Conservation (phyloP, 2,888 invertebrate genomes). For the Metacarcinus magister region DNA sequence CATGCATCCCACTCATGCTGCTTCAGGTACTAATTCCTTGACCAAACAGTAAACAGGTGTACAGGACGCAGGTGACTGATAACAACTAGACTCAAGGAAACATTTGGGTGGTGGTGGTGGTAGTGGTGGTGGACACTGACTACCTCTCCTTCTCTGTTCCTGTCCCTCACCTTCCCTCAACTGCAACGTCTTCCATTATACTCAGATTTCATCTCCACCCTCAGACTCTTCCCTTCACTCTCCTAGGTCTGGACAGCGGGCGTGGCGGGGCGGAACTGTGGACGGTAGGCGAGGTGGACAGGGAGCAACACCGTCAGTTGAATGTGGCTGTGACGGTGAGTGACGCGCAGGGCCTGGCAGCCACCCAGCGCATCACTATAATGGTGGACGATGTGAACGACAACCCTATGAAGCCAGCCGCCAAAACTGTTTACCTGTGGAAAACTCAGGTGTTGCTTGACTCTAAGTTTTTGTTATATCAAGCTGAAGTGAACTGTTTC, state of each 20-base stretch:
- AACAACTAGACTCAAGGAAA: no score
- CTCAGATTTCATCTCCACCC: background rate
- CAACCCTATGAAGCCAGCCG: conserved; percentile 86
- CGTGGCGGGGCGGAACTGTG: conserved; percentile 81
- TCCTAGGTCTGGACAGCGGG: conserved; percentile 75
- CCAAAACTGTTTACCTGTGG: conserved; percentile 80
- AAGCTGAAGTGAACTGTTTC: no score
- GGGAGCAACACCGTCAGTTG: conserved; percentile 73
- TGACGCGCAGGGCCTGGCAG: conserved; percentile 74
- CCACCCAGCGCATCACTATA: conserved; percentile 86
- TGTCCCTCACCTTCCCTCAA: background rate
- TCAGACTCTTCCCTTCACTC: background rate
- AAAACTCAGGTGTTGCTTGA: conserved; percentile 77
- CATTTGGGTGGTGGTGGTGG: no score
- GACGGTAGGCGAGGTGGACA: conserved; percentile 77
- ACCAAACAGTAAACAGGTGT: no score
- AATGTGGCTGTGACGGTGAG: conserved; percentile 59
- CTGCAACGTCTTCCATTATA: background rate
- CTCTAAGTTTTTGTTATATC: no score
- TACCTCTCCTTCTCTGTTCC: no score
- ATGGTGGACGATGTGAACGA: conserved; percentile 90
- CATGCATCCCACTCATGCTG: no score
- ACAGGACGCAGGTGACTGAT: no score
- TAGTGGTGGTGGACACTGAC: no score
- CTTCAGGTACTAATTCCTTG: no score